A percentile compares a stretch with the other conserved stretches of the same genome.
phyloP scores from a whole-genome alignment of 2,888 invertebrate species.

The Caenorhabditis virilis region DNA sequence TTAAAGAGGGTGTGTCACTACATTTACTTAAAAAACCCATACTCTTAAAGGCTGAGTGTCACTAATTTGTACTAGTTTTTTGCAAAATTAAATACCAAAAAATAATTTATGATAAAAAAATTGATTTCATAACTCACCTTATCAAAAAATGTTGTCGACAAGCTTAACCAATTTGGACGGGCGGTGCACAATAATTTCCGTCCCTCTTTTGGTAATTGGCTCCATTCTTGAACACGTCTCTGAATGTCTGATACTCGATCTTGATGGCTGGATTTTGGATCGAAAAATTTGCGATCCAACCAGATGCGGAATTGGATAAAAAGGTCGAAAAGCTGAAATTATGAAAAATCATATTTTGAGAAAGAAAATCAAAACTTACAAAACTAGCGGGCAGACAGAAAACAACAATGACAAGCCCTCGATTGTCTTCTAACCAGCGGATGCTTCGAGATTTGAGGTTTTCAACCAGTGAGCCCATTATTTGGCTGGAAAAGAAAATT shows the following conservation, averaged over 20 bases:
- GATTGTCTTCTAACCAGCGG: conserved; percentile 64
- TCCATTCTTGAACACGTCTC: conserved; percentile 65
- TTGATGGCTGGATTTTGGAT: conserved; percentile 54
- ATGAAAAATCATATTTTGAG: not conserved
- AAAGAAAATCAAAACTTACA: conserved; percentile 62
- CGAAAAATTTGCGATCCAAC: conserved; percentile 49
- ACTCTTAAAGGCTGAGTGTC: too few relatives aligned
- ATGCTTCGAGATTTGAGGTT: too few relatives aligned
- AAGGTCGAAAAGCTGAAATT: conserved; percentile 58
- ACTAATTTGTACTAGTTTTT: too few relatives aligned
- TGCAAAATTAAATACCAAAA: too few relatives aligned
- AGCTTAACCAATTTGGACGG: conserved; percentile 77
- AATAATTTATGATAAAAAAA: too few relatives aligned
- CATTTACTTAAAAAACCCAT: too few relatives aligned
- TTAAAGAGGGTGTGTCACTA: too few relatives aligned
- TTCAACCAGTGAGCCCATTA: too few relatives aligned
- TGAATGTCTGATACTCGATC: conserved; percentile 55
- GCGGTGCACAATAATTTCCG: conserved; percentile 76
- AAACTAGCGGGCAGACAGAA: conserved; percentile 78
- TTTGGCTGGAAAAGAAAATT: too few relatives aligned
- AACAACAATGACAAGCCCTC: conserved; percentile 73
- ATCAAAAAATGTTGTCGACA: conserved; percentile 77
- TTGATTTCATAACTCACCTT: too few relatives aligned
- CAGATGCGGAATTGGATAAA: conserved; percentile 53
- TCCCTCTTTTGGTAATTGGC: conserved; percentile 69